Evolutionary conservation across 2,797 vertebrate genomes (phyloP), one percentile per base, ranked within the genome.

Genomic region (Aldrovandia affinis): DNA sequence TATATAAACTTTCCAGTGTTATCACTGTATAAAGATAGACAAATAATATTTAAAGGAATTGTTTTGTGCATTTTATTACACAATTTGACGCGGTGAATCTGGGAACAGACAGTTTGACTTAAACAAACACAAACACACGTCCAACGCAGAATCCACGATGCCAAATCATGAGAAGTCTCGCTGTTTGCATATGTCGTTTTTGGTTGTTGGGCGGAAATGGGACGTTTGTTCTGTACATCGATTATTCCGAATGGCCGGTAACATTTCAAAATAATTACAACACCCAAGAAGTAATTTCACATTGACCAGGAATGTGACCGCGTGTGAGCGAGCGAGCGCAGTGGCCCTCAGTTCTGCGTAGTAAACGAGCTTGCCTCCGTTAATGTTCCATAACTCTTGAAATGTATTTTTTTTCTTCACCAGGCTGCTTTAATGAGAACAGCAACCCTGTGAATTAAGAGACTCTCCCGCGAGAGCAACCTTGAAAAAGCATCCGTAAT

Each of bases 211-310:
- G 50, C 18, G 25, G 65, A 57, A 78, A 50, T 63, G n/a, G 14
- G 10, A n/a, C 22, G 20, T 61, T 83, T 83, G 55, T 83, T 75
- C 20, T 3, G n/a, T 57, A 42, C 25, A 54, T 61, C 20, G 3
- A 6, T 47, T 83, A 61, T 81, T 84, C 20, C 50, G 61, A 80
- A 39, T 30, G 33, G 57, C 61, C 30, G 42, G 47, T 33, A 73
- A 18, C 39, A 54, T 54, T 83, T 73, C 47, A 75, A 83, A 80
- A 80, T 80, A 80, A 44, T 52, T 12, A 28, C 33, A 47, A n/a
- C 39, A 63, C 8, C 83, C 39, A 50, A 61, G 42, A 75, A 78
- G 77, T 63, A 83, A 78, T n/a, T 79, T 83, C 28, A 78, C n/a
- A 47, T 59, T 61, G n/a, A 50, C 57, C 33, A 15, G 33, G 68